Evolutionary conservation across 2,888 invertebrate genomes (phyloP).

Genomic region (Cantharis flavilabris): DNA sequence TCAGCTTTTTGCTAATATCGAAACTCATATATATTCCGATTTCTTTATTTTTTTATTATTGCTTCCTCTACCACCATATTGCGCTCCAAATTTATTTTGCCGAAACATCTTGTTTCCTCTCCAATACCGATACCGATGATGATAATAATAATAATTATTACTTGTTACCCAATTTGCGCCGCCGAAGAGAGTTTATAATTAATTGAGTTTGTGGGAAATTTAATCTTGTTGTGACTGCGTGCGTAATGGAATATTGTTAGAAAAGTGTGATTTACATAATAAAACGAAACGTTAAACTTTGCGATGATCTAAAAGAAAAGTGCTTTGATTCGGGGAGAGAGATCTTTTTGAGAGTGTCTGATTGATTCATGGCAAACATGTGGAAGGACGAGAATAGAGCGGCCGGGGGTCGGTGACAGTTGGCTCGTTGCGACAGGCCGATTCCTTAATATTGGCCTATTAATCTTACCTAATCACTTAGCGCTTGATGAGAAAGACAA

Average conservation of each 20-base stretch:
- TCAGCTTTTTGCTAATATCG: constrained; percentile 20
- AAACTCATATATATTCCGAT: constrained; percentile 13
- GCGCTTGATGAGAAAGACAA: constrained; percentile 30
- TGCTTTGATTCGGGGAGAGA: constrained; percentile 47
- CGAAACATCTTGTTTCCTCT: not conserved
- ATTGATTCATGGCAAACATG: constrained; percentile 55
- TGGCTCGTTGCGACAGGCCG: constrained; percentile 35
- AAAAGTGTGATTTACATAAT: constrained; percentile 5
- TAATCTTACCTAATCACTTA: constrained; percentile 41
- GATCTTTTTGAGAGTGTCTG: constrained; percentile 41
- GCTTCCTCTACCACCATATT: not conserved
- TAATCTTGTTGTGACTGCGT: not conserved
- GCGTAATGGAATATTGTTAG: not conserved
- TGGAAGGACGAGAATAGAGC: constrained; percentile 45
- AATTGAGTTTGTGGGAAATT: not conserved
- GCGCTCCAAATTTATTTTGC: not conserved
- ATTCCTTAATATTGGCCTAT: constrained; percentile 42
- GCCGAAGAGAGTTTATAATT: not conserved
- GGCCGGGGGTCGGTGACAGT: constrained; percentile 35
- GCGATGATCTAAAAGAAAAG: constrained; percentile 49
- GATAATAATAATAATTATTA: not conserved
- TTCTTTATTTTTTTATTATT: constrained; percentile 26
- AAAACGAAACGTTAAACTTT: constrained; percentile 39
- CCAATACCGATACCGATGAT: not conserved
- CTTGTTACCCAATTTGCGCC: not conserved